A percentile compares a stretch with the other conserved stretches of the same genome.
Conservation (phyloP, 1,140 invertebrate species). For the Pemphigus obesinymphae region DNA sequence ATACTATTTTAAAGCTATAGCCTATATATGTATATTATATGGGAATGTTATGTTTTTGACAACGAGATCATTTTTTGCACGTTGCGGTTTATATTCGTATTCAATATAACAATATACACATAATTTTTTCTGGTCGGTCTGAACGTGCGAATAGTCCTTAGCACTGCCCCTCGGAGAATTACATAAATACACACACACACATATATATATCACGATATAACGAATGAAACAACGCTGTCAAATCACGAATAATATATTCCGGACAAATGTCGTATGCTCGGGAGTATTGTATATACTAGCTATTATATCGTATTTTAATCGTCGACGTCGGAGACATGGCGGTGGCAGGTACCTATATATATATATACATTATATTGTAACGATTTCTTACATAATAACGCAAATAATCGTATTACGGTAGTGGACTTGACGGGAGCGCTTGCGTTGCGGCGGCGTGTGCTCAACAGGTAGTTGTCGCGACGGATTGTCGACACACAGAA, state of each 20-base stretch:
- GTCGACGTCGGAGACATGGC: neutral
- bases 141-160: no score
- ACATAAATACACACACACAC: neutral
- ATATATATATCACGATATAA: neutral
- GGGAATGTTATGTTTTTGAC: neutral
- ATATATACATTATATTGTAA: no score
- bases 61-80: neutral
- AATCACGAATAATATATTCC: neutral
- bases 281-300: no score
- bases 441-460: neutral
- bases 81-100: neutral
- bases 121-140: no score
- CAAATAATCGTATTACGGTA: neutral
- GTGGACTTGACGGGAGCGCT: neutral
- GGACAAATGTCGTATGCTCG: neutral
- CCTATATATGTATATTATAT: slow-evolving; percentile 15
- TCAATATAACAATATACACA: neutral
- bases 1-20: slow-evolving; percentile 1
- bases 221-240: neutral
- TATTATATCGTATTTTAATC: neutral
- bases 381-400: no score
- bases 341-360: neutral
- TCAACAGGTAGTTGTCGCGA: neutral
- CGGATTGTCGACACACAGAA: neutral
- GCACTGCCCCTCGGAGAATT: neutral